Percentiles rank a stretch among this genome's conserved stretches.
Conservation (phyloP, 2,113 vertebrate genomes). For the Apodemus sylvaticus region DNA sequence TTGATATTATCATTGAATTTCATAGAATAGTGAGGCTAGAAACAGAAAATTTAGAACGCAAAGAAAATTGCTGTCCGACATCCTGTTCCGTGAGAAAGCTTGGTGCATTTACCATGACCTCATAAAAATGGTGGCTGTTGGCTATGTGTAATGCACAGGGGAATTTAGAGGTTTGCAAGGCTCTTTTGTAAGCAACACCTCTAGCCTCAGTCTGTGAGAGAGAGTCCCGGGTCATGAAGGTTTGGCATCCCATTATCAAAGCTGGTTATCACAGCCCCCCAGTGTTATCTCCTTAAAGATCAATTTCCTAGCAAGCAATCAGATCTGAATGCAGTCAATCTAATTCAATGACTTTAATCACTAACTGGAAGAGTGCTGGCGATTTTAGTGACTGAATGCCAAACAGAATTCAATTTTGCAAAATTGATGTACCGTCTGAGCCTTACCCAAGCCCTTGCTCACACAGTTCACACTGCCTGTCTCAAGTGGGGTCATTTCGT, state of each 20-base stretch:
- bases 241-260: neutral
- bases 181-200: neutral
- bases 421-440: slow-evolving; percentile 13
- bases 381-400: slow-evolving; percentile 57
- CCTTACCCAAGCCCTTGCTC: neutral
- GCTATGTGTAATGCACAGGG: neutral
- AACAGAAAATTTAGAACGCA: neutral
- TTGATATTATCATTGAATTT: slow-evolving; percentile 12
- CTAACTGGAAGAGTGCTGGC: slow-evolving; percentile 1
- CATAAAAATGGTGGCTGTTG: neutral
- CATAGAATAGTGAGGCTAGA: neutral
- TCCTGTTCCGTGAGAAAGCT: neutral
- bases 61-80: neutral
- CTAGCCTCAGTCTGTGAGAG: neutral
- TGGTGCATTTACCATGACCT: neutral
- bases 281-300: slow-evolving; percentile 29
- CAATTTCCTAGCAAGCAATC: slow-evolving; percentile 47
- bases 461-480: neutral
- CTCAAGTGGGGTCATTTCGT: neutral
- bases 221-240: neutral
- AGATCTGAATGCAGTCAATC: slow-evolving; percentile 21
- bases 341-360: slow-evolving; percentile 52
- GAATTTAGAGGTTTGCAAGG: neutral
- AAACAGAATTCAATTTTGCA: slow-evolving; percentile 49
- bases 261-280: neutral